Evolutionary conservation across 2,797 vertebrate species (phyloP).

Genomic region (Austrolebias charrua): DNA sequence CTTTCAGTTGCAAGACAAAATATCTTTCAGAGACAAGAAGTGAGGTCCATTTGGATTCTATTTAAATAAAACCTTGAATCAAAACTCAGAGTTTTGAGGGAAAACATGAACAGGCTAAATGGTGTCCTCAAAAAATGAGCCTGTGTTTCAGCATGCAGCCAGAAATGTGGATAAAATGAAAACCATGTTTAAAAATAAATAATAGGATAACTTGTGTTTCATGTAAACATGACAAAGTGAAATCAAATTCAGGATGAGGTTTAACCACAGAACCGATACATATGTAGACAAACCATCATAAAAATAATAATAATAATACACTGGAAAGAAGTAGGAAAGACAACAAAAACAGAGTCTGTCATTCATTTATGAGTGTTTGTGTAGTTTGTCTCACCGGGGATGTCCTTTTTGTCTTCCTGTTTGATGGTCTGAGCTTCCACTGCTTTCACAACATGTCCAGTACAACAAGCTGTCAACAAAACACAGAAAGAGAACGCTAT

Average conservation of each 20-base stretch:
- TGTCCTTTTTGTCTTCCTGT: constrained; percentile 94
- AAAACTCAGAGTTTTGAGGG: background rate
- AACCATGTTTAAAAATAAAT: constrained; percentile 18
- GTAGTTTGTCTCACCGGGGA: constrained; percentile 81
- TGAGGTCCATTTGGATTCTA: too few relatives aligned
- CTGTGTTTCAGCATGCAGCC: background rate
- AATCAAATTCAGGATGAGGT: constrained; percentile 31
- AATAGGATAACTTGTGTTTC: constrained; percentile 37
- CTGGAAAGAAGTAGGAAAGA: constrained; percentile 3
- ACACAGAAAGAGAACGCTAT: constrained; percentile 1
- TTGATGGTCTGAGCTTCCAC: constrained; percentile 87
- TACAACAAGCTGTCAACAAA: constrained; percentile 86
- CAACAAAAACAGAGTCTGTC: constrained; percentile 18
- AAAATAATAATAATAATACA: constrained; percentile 1
- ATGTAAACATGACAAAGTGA: constrained; percentile 29
- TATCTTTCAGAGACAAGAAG: too few relatives aligned
- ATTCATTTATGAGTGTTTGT: constrained; percentile 25
- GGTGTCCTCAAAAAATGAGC: background rate
- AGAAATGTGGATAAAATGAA: constrained; percentile 33
- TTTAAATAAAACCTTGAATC: constrained; percentile 3
- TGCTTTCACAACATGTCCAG: constrained; percentile 89
- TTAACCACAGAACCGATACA: constrained; percentile 14
- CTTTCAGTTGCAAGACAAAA: too few relatives aligned
- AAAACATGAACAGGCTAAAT: background rate
- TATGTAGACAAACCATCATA: constrained; percentile 29